Evolutionary conservation across 2,797 vertebrate genomes (phyloP), one percentile per base, ranked within the genome.

Genomic region (Lepidocolaptes lacrymiger): DNA sequence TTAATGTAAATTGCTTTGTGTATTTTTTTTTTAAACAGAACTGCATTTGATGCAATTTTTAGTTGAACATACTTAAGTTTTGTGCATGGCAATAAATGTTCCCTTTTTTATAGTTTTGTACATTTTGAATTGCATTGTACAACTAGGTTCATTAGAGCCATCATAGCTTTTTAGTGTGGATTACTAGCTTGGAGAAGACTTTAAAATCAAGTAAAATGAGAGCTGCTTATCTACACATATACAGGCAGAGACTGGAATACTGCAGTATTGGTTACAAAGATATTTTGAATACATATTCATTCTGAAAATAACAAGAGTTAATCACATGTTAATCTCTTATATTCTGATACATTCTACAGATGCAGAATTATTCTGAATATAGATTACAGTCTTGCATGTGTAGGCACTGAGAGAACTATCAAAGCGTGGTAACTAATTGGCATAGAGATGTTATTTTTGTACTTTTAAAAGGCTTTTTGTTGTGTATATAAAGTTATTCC

Each of bases 361-460:
- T 92, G 81, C 85, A 88, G 90, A 94, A 64, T 85, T 82, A 90
- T 36, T 93, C 80, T 85, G 30, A 81, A 88, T 64, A 34, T 91
- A 84, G 85, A 89, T 84, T 91, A 91, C 81, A 63, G 89, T 96
- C 83, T 97, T 97, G 98, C 97, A 97, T 97, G 97, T 97, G 72
- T 97, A 95, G 93, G 89, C 92, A 97, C 95, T 91, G 86, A 89
- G 96, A 96, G 85, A 66, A 81, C 74, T 97, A 92, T 97, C 67
- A 96, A 88, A 95, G 96, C 96, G 97, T 97, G 97, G 93, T 96
- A 96, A 96, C 80, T 82, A 78, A 96, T 89, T 96, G 88, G 93
- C 96, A 85, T 69, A 97, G 92, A 98, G 97, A 97, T 97, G 91
- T 98, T 98, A 98, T 98, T 98, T 98, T 98, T 98, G 93, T 98